Conservation (phyloP, 2,113 vertebrate genomes). For the human region DNA sequence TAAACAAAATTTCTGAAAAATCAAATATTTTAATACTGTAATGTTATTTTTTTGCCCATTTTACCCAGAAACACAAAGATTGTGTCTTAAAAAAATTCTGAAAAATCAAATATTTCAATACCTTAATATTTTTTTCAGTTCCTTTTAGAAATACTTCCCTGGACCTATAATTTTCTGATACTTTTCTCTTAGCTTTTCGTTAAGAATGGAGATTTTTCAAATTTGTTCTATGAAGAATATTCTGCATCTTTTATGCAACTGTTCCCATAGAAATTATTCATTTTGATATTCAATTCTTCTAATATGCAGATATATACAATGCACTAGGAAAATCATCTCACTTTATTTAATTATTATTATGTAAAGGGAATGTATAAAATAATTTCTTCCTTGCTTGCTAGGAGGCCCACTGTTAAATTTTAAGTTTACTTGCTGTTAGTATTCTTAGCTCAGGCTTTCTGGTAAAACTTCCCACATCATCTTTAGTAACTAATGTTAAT, state of each 20-base stretch:
- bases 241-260: not conserved
- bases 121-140: not conserved
- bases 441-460: not conserved
- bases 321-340: not conserved
- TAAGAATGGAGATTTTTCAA: not conserved
- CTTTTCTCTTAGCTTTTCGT: not conserved
- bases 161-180: not conserved
- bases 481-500: not conserved
- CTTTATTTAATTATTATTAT: not conserved
- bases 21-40: not conserved
- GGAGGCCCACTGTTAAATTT: not conserved
- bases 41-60: not conserved
- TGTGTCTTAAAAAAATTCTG: not conserved
- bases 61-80: not conserved
- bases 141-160: not conserved
- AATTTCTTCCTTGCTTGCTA: not conserved
- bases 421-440: not conserved
- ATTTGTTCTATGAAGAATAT: not conserved
- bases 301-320: not conserved
- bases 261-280: not conserved
- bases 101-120: not conserved
- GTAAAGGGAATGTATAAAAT: not conserved
- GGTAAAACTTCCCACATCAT: not conserved
- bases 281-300: not conserved
- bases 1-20: not conserved